Conservation (phyloP, 2,888 invertebrate genomes). For the Drosophila tanythrix region DNA sequence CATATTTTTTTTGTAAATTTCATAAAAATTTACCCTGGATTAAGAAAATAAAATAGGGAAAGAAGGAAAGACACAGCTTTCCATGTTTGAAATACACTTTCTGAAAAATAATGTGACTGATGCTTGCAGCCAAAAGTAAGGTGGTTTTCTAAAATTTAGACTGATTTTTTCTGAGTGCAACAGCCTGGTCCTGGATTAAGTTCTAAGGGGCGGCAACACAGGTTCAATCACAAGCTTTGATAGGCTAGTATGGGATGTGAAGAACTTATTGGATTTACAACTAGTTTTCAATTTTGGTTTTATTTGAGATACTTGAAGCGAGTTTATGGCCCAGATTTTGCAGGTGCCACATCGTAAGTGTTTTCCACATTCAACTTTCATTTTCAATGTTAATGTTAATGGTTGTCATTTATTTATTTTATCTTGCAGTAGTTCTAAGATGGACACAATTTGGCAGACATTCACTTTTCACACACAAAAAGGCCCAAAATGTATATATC, state of each 20-base stretch:
- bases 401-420: background rate
- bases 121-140: background rate
- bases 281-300: background rate
- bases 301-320: background rate
- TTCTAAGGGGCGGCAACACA: background rate
- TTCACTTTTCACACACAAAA: background rate
- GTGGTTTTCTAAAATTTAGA: background rate
- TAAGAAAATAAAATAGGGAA: background rate
- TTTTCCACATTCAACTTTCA: slow-evolving; percentile 15
- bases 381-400: slow-evolving; percentile 16
- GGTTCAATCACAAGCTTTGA: background rate
- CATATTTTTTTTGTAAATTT: background rate
- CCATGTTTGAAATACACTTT: fast-evolving
- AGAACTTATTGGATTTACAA: background rate
- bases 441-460: background rate
- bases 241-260: background rate
- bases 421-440: background rate
- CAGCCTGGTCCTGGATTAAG: background rate
- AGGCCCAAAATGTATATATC: background rate
- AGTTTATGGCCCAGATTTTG: background rate
- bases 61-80: fast-evolving
- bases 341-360: background rate
- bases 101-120: background rate
- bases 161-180: background rate
- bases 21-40: background rate